Base-by-base conservation (phyloP, 2,113 vertebrate species). In the Amblyopsis rosae region DNA sequence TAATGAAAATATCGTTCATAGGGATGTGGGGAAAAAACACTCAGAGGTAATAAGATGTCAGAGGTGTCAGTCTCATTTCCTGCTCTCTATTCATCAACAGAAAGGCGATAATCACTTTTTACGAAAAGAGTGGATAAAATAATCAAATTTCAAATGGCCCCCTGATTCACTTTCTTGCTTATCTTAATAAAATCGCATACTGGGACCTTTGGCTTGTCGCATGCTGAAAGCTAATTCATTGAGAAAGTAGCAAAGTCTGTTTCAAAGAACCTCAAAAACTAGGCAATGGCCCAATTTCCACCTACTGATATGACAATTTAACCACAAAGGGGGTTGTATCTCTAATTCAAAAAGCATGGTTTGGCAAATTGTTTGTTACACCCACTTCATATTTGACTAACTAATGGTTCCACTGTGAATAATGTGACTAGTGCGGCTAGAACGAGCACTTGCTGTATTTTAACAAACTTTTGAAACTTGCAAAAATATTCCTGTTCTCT, bases 51-150 rank as follows among this genome's bases (percentile, higher is more conserved):
- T 50, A 49, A 15, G 45, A 69, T 72, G 56, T 69, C 70, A 77
- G 60, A 82, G 53, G 61, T 77, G 70, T 73, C 66, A 65, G 56
- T 82, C 65, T 75, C 57, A 75, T 82, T 81, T 81, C 65, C 75
- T 65, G 57, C 47, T 48, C 35, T 71, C 50, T 53, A 41, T 62
- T 73, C 13, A 12, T 71, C 51, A 70, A 11, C 16, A 75, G 63
- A 67, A 59, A 41, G 5, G 73, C 15, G 9, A n/a, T 56, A 56
- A 3, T 75, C 54, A 26, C 51, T 65, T 32, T 54, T 56, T 58
- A 33, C 35, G 7, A 57, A 73, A 70, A 12, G 66, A 12, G 16
- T 59, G 12, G 33, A 70, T 51, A 68, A 70, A 73, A 69, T 56
- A 17, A 66, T 70, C 57, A 48, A 15, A 61, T 65, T 70, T 66